phyloP scores from a whole-genome alignment of 2,888 invertebrate species.

The Acleris holmiana region DNA sequence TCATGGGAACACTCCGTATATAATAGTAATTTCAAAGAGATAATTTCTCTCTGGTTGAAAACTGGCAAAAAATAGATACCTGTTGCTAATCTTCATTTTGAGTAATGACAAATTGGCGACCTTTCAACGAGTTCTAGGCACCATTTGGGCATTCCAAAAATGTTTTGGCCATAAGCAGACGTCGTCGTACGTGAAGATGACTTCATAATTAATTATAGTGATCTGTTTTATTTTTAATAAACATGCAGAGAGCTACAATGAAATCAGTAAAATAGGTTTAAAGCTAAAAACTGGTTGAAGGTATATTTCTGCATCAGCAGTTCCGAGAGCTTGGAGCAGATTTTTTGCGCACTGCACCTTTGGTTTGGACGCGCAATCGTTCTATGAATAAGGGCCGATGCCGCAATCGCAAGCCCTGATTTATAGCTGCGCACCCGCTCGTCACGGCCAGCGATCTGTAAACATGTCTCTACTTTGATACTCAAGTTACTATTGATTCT shows the following conservation, averaged over 20 bases:
- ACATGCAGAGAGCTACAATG: neutral
- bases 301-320: neutral
- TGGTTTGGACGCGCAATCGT: constrained; percentile 53
- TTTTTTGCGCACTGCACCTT: constrained; percentile 73
- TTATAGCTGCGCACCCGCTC: constrained; percentile 49
- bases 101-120: constrained; percentile 23
- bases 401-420: constrained; percentile 61
- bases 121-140: constrained; percentile 21
- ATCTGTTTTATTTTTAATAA: neutral
- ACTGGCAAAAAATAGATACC: neutral
- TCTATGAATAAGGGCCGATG: constrained; percentile 63
- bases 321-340: constrained; percentile 3
- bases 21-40: too few species aligned
- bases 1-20: too few species aligned
- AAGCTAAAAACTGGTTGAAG: neutral
- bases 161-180: constrained; percentile 19
- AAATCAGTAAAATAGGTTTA: neutral
- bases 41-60: neutral
- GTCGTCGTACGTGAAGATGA: constrained; percentile 9
- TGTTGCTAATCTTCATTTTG: constrained; percentile 3
- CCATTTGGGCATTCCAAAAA: constrained; percentile 13
- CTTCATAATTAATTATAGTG: constrained; percentile 17
- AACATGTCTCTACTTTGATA: constrained; percentile 26
- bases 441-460: constrained; percentile 43
- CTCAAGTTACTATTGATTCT: constrained; percentile 13